Percentiles rank a stretch among this genome's conserved stretches.
Conservation (phyloP, 2,113 vertebrate species). For the Macrotus californicus region DNA sequence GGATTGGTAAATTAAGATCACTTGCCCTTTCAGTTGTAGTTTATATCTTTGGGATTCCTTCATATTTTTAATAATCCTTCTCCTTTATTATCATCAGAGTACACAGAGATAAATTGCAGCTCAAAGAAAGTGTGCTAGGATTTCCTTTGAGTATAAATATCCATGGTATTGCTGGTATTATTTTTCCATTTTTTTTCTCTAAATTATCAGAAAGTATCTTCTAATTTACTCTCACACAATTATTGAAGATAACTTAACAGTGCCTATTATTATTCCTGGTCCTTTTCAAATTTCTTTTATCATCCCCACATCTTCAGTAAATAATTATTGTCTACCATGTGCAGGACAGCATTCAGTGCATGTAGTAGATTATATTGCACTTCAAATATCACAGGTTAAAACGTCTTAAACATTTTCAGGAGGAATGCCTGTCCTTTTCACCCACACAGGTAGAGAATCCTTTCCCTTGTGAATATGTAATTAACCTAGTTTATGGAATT, state of each 20-base stretch:
- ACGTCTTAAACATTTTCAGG: neutral
- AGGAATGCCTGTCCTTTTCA: neutral
- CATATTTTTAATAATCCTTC: constrained; percentile 56
- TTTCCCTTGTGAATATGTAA: neutral
- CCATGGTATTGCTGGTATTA: neutral
- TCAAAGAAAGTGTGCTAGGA: constrained; percentile 27
- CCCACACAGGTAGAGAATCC: neutral
- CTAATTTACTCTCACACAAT: neutral
- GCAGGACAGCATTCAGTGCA: neutral
- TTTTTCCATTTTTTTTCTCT: constrained; percentile 15
- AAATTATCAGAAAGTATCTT: neutral
- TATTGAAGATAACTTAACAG: neutral
- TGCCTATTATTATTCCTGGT: neutral
- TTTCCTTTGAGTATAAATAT: constrained; percentile 36
- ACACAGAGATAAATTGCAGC: constrained; percentile 38
- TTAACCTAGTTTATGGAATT: neutral
- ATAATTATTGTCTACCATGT: neutral
- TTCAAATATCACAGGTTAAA: neutral
- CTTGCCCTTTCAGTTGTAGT: constrained; percentile 39
- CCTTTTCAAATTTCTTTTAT: neutral
- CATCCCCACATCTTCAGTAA: neutral
- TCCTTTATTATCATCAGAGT: constrained; percentile 41
- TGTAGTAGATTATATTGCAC: neutral
- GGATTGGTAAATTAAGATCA: constrained; percentile 50
- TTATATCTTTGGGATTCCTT: constrained; percentile 53